Conservation (phyloP, 2,888 invertebrate genomes). For the Orthosia gothica region DNA sequence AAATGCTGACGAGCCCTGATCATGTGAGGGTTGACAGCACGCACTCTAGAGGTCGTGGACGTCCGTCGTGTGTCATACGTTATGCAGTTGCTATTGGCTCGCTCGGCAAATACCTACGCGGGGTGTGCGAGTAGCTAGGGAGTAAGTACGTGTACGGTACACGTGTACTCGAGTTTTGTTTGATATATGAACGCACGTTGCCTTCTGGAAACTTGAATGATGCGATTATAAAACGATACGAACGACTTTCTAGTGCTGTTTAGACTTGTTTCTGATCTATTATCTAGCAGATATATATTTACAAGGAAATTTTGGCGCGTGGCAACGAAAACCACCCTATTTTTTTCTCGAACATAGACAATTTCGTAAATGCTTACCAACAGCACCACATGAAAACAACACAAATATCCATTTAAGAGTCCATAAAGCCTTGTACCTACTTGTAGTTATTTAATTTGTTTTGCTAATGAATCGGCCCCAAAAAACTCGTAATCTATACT, state of each 20-base stretch:
- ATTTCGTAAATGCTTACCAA: too few relatives aligned
- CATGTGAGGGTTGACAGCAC: conserved; percentile 15
- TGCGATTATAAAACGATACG: neutral
- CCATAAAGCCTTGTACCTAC: too few relatives aligned
- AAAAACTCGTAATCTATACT: neutral
- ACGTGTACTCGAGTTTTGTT: conserved; percentile 30
- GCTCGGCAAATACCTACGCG: conserved; percentile 5
- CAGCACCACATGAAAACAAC: too few relatives aligned
- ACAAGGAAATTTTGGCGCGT: too few relatives aligned
- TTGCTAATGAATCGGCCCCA: neutral
- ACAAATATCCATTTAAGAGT: too few relatives aligned
- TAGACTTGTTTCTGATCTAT: too few relatives aligned
- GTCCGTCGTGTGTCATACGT: conserved; percentile 6
- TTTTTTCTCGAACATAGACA: too few relatives aligned
- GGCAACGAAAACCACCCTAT: too few relatives aligned
- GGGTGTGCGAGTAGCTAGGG: conserved; percentile 8
- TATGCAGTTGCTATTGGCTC: neutral
- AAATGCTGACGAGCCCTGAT: conserved; percentile 10
- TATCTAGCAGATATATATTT: too few relatives aligned
- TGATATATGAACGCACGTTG: conserved; percentile 12
- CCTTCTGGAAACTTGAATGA: conserved; percentile 12
- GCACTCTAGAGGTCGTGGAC: conserved; percentile 5
- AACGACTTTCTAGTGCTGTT: too few relatives aligned
- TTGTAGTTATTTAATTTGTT: too few relatives aligned
- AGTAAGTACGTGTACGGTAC: conserved; percentile 2